Base-by-base conservation (phyloP, 2,113 vertebrate genomes). In the Heterochromis multidens region DNA sequence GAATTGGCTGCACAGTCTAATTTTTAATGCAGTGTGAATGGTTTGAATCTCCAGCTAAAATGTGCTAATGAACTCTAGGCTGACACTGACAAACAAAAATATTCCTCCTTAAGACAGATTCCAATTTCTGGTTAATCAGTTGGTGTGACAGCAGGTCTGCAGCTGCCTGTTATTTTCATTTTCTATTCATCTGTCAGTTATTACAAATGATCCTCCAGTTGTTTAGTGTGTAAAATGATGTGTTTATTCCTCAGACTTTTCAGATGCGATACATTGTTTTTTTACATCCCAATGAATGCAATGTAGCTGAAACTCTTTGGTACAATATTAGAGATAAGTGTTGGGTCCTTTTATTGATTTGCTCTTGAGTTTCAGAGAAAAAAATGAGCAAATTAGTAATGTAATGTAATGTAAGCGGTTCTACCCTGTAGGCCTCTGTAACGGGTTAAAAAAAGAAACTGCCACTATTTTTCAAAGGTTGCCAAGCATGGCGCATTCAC, bases 11-110 rank as follows among this genome's bases (percentile, higher is more conserved):
- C 81, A 76, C 27, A 23, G n/a, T 87, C 87, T 88, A 63, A 92
- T 93, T 90, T 89, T 77, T 70, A 46, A 91, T 91, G 89, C 88
- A 92, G 91, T 23, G 91, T 83, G 83, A 95, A 90, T 54, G 52
- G 40, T 79, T 59, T 91, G 74, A 74, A 89, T 81, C 79, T 86
- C 8, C 27, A 80, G 79, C 57, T 78, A 81, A 78, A 84, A 92
- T 60, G 87, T 91, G 89, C 23, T 87, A 93, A 93, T 92, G 84
- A 92, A 86, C 85, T 37, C 63, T 35, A 16, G 79, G 76, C 57
- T 81, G 81, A 72, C 58, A 63, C 31, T 61, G 25, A 83, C 49
- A 89, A 77, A 82, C 37, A 65, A 33, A 74, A 81, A 0, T 33
- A 54, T 74, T 9, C 46, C 27, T 25, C 25, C 27, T 54, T 21